A percentile compares a stretch with the other conserved stretches of the same genome.
Evolutionary conservation across 2,113 vertebrate genomes (phyloP).

Genomic region (Misgurnus mizolepis): DNA sequence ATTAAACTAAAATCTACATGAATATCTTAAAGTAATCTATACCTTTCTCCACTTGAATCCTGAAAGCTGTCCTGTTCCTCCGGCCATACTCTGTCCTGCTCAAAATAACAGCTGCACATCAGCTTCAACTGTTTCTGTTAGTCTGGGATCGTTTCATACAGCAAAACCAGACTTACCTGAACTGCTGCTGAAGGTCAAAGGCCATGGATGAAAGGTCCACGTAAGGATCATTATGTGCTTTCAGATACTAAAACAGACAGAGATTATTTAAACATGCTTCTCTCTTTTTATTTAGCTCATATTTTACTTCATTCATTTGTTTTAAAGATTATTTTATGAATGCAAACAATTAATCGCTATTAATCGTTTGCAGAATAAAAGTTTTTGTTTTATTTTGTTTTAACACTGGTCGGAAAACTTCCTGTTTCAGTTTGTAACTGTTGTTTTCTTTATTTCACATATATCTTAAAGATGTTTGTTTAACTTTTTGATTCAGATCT

Average conservation of each 20-base stretch:
- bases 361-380: too few relatives aligned
- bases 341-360: too few relatives aligned
- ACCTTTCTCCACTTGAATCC: slow-evolving; percentile 95
- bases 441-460: too few relatives aligned
- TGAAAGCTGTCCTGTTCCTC: slow-evolving; percentile 91
- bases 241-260: slow-evolving; percentile 79
- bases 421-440: too few relatives aligned
- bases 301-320: neutral
- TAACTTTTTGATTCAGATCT: too few relatives aligned
- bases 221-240: slow-evolving; percentile 77
- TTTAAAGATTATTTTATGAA: too few relatives aligned
- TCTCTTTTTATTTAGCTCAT: neutral
- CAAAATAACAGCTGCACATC: neutral
- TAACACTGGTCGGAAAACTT: too few relatives aligned
- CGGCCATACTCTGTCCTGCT: slow-evolving; percentile 88
- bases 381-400: too few relatives aligned
- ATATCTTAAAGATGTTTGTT: too few relatives aligned
- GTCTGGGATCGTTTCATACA: too few relatives aligned
- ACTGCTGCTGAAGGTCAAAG: slow-evolving; percentile 82
- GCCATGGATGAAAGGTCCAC: slow-evolving; percentile 84
- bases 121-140: too few relatives aligned
- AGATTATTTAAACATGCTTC: neutral
- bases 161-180: slow-evolving; percentile 76
- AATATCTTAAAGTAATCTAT: neutral
- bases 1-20: neutral